Conservation (phyloP, 2,797 vertebrate genomes). For the Artibeus lituratus region DNA sequence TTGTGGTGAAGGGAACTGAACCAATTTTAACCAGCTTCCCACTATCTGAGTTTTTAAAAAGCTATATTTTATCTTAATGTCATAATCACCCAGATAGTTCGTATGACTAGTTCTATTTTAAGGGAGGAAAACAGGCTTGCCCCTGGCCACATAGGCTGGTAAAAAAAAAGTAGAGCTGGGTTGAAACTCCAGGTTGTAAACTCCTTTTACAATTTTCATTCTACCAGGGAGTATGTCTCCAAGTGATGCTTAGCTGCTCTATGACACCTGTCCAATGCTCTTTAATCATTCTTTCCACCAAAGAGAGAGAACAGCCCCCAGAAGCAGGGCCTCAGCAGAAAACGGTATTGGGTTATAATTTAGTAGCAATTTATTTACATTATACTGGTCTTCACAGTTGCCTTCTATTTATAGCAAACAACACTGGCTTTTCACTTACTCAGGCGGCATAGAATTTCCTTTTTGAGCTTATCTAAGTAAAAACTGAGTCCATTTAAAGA, state of each 20-base stretch:
- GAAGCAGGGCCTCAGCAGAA: background rate
- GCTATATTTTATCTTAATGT: background rate
- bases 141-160: background rate
- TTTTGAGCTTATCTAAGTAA: background rate
- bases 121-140: background rate
- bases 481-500: background rate
- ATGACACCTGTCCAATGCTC: background rate
- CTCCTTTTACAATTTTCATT: background rate
- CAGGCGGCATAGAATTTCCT: background rate
- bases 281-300: background rate
- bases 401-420: background rate
- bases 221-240: background rate
- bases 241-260: background rate
- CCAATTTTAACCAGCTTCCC: background rate
- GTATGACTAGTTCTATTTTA: background rate
- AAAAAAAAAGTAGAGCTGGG: background rate
- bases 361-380: background rate
- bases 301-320: background rate
- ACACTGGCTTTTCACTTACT: background rate
- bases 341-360: background rate
- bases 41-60: background rate
- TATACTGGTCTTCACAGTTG: background rate
- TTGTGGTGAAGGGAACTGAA: accelerated
- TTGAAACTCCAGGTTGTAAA: background rate
- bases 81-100: no score